A percentile compares a stretch with the other conserved stretches of the same genome.
These are phyloP conservation scores for Phallusia fumigata DNA, from an alignment of 23 tunicate genomes.

Conservation along the genomic window DNA sequence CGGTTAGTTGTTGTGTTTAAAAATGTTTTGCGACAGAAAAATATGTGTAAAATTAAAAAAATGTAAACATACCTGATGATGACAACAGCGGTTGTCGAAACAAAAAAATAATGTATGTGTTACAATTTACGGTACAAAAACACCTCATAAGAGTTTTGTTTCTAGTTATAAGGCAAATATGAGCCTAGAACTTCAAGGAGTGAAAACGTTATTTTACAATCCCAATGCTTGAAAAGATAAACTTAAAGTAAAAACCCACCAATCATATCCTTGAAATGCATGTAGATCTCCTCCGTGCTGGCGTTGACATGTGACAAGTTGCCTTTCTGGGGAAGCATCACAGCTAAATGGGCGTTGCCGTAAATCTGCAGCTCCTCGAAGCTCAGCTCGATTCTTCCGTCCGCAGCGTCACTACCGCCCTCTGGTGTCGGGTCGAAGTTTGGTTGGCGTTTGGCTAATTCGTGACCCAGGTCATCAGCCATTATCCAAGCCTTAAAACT, in stretches of 20 bases:
- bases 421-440: constrained; percentile 29
- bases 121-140: no score
- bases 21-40: background rate
- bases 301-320: constrained; percentile 7
- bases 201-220: no score
- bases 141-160: no score
- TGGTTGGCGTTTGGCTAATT: background rate
- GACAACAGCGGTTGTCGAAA: no score
- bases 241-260: no score
- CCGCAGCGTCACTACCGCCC: background rate
- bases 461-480: constrained; percentile 15
- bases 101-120: no score
- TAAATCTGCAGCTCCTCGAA: constrained; percentile 30
- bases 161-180: no score
- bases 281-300: constrained; percentile 9
- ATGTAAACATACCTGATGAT: background rate
- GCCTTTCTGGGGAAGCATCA: constrained; percentile 10
- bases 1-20: no score
- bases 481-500: constrained; percentile 40
- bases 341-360: constrained; percentile 29
- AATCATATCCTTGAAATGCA: constrained; percentile 27
- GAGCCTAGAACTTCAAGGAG: no score
- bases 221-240: no score
- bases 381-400: constrained; percentile 1
- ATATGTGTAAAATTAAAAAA: background rate